Evolutionary conservation across 2,113 vertebrate genomes (phyloP), one percentile per base, ranked within the genome.

Genomic region (Cyprinodon tularosa): DNA sequence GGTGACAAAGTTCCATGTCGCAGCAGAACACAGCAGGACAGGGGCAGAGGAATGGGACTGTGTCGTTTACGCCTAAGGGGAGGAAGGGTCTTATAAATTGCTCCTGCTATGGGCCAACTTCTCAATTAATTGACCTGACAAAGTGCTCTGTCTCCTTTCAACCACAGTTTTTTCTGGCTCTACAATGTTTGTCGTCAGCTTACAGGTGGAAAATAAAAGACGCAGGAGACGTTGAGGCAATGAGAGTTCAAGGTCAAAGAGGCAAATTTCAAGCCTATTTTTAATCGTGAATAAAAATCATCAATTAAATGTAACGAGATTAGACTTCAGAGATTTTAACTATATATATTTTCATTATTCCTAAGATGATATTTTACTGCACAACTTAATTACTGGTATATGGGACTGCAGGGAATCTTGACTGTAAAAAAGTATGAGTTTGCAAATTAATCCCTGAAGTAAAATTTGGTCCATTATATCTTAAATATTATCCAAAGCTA

Each of bases 51-150:
- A 84, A 88, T 83, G 72, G 78, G 73, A 78, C 62, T 72, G 29
- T 68, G 67, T 71, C 53, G 81, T 76, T 79, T 68, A 76, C 45
- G 67, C 78, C 88, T 80, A 63, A 39, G 72, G 83, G 80, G 72
- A 68, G 72, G 86, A 80, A 73, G 80, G 61, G 75, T 80, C 86
- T 92, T 90, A 93, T 92, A 88, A 90, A 93, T 93, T 89, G 86
- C 82, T 73, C 72, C 77, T 72, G 88, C 88, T 93, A 90, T 91
- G 84, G 86, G 85, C 88, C 91, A 94, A 93, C 93, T 90, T 92
- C 90, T 94, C 92, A 93, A 90, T 94, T 94, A 94, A 85, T 76
- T 76, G 76, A 87, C 83, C 86, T 90, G 92, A 93, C 92, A 93
- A 91, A 93, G 89, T 80, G 84, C 80, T 88, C 83, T 44, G 83